phyloP scores from a whole-genome alignment of 2,888 invertebrate genomes.

The Marasmarcha lunaedactyla region DNA sequence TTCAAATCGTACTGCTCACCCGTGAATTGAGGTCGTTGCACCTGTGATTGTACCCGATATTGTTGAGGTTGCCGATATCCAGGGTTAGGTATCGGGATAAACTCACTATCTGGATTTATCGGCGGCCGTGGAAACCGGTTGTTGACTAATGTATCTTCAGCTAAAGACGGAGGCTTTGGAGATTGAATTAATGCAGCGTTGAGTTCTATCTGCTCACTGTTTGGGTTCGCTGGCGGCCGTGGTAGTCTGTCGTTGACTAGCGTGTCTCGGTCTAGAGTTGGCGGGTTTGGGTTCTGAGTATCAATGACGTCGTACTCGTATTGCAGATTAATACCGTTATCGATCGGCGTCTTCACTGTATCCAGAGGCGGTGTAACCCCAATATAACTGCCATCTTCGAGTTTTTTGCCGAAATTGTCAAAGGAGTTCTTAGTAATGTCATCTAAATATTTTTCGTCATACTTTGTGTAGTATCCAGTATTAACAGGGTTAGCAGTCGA shows the following conservation, averaged over 20 bases:
- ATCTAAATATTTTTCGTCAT: constrained; percentile 75
- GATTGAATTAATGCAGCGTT: constrained; percentile 39
- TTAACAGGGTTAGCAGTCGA: constrained; percentile 70
- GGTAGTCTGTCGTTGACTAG: constrained; percentile 79
- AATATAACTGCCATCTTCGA: constrained; percentile 61
- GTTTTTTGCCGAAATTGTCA: constrained; percentile 79
- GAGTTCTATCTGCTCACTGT: constrained; percentile 68
- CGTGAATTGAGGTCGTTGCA: constrained; percentile 41
- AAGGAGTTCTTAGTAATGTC: constrained; percentile 82
- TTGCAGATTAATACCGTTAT: constrained; percentile 65
- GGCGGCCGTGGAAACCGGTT: constrained; percentile 76
- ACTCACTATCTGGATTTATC: constrained; percentile 79
- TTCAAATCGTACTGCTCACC: constrained; percentile 56
- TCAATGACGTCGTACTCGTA: constrained; percentile 62
- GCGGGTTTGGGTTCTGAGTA: constrained; percentile 39
- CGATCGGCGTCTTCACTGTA: constrained; percentile 55
- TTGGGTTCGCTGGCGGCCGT: constrained; percentile 75
- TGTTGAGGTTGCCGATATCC: constrained; percentile 19
- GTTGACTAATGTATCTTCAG: constrained; percentile 78
- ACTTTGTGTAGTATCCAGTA: constrained; percentile 76
- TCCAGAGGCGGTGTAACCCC: constrained; percentile 57
- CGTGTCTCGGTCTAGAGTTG: constrained; percentile 75
- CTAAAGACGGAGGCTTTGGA: constrained; percentile 56
- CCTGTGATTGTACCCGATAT: constrained; percentile 27
- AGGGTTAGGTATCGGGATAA: constrained; percentile 59